Evolutionary conservation across 2,888 invertebrate species (phyloP).

Genomic region (Lottia scabra): DNA sequence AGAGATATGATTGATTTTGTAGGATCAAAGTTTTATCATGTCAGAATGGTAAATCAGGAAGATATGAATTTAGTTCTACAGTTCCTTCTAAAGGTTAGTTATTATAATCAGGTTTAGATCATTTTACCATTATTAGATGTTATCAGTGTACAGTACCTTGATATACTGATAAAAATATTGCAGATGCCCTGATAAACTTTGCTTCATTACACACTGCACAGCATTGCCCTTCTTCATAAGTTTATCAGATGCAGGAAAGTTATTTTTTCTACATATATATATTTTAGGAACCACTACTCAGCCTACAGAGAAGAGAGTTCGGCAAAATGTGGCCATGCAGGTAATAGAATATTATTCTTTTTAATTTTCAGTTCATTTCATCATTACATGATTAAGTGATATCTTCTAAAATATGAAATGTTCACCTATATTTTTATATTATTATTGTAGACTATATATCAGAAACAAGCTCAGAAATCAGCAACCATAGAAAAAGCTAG

Average conservation of each 20-base stretch:
- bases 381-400: too few relatives aligned
- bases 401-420: too few relatives aligned
- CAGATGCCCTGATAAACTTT: too few relatives aligned
- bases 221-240: too few relatives aligned
- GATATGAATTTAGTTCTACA: not conserved
- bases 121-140: too few relatives aligned
- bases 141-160: too few relatives aligned
- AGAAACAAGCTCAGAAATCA: constrained; percentile 59
- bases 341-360: constrained; percentile 35
- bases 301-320: constrained; percentile 67
- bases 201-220: too few relatives aligned
- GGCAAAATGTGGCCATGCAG: constrained; percentile 84
- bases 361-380: not conserved
- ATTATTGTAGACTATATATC: constrained; percentile 60
- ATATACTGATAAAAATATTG: too few relatives aligned
- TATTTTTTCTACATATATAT: not conserved
- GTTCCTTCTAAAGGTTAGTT: not conserved
- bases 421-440: not conserved
- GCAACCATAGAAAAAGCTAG: constrained; percentile 4
- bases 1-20: too few relatives aligned
- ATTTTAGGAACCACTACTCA: constrained; percentile 21
- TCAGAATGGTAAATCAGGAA: not conserved
- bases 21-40: not conserved
- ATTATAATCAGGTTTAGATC: too few relatives aligned
- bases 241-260: too few relatives aligned